These are phyloP conservation scores for Apis laboriosa DNA, from an alignment of 1,140 invertebrate genomes.

Conservation along the genomic window DNA sequence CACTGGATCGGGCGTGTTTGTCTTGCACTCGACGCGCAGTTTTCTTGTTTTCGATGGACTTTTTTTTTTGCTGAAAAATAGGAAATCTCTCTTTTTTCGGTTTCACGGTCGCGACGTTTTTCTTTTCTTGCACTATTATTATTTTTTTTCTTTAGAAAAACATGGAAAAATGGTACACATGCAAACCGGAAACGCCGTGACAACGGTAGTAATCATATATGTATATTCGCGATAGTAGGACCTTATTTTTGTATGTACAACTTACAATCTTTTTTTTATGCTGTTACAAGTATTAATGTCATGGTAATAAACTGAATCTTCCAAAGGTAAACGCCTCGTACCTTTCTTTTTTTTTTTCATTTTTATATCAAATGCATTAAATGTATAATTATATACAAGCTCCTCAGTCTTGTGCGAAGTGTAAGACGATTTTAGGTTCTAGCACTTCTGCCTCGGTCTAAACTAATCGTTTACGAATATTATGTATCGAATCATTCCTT, in stretches of 20 bases:
- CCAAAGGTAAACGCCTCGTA: conserved; percentile 21
- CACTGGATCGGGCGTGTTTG: conserved; percentile 49
- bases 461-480: conserved; percentile 21
- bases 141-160: not conserved
- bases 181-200: conserved; percentile 32
- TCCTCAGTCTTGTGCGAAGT: conserved; percentile 69
- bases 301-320: conserved; percentile 28
- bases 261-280: conserved; percentile 22
- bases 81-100: conserved; percentile 7
- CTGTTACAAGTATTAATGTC: conserved; percentile 2
- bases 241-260: conserved; percentile 46
- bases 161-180: not conserved
- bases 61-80: conserved; percentile 38
- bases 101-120: not conserved
- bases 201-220: conserved; percentile 42
- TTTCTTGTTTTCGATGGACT: not conserved
- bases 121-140: not conserved
- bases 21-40: conserved; percentile 23
- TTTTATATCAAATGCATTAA: conserved; percentile 54
- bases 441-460: conserved; percentile 27
- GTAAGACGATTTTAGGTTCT: conserved; percentile 47
- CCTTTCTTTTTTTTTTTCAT: not conserved
- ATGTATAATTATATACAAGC: conserved; percentile 66
- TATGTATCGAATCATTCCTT: not conserved
- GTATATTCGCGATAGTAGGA: conserved; percentile 43